Percentiles rank a stretch among this genome's conserved stretches.
Evolutionary conservation across 2,888 invertebrate species (phyloP).

Genomic region (Pseudococcus viburni): DNA sequence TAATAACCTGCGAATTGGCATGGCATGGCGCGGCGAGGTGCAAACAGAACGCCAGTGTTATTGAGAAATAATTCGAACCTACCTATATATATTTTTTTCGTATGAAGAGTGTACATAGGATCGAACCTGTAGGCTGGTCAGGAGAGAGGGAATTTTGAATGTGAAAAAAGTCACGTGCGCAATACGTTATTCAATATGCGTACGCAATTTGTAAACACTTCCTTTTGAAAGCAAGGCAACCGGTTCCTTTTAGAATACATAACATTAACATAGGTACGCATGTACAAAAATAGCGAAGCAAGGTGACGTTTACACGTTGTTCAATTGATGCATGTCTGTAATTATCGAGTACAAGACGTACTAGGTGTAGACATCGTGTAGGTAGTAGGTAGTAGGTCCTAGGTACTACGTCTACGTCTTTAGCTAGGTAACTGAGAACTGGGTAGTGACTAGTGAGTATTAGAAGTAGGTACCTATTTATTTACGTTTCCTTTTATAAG

Average conservation of each 20-base stretch:
- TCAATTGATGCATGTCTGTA: background rate
- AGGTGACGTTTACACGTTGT: constrained; percentile 49
- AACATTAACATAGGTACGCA: too few species aligned
- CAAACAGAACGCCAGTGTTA: background rate
- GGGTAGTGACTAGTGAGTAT: too few species aligned
- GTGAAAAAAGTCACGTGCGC: constrained; percentile 45
- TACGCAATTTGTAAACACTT: constrained; percentile 52
- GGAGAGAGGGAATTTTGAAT: background rate
- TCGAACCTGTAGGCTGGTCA: too few species aligned
- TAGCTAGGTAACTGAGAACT: too few species aligned
- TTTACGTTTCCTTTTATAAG: too few species aligned
- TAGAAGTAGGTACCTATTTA: too few species aligned
- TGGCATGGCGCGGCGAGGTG: background rate
- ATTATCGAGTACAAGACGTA: background rate
- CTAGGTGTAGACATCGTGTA: too few species aligned
- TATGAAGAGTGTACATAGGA: too few species aligned
- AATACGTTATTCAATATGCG: constrained; percentile 53
- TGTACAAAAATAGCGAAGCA: constrained; percentile 34
- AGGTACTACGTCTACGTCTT: too few species aligned
- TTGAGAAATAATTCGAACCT: background rate
- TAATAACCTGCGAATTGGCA: background rate
- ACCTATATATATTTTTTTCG: background rate
- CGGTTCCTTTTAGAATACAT: constrained; percentile 27
- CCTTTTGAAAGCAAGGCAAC: constrained; percentile 56
- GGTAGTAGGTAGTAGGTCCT: too few species aligned